Conservation (phyloP, 2,888 invertebrate species). For the Chrysolina haemoptera region DNA sequence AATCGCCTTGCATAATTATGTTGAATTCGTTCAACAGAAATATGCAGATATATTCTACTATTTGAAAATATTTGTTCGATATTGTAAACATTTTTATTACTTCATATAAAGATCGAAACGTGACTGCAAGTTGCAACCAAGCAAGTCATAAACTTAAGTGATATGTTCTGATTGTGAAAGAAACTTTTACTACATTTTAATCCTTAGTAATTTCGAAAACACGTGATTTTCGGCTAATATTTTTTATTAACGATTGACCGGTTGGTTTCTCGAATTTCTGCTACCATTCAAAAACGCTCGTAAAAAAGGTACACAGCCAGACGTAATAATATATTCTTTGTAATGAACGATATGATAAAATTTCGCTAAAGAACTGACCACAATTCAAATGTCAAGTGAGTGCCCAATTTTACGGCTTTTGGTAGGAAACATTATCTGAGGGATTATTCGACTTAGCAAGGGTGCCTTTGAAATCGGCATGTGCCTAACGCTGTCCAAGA, state of each 20-base stretch:
- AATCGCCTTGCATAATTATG: no score
- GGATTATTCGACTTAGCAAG: constrained; percentile 23
- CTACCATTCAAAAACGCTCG: constrained; percentile 40
- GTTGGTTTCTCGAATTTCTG: constrained; percentile 47
- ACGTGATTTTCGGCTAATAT: constrained; percentile 45
- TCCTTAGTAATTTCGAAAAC: constrained; percentile 47
- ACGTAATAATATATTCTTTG: constrained; percentile 44
- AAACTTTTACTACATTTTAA: constrained; percentile 49
- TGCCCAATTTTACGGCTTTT: constrained; percentile 38
- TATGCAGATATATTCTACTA: no score
- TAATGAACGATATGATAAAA: constrained; percentile 43
- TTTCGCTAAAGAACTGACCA: constrained; percentile 46
- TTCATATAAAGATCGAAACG: constrained; percentile 35
- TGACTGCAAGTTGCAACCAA: constrained; percentile 41
- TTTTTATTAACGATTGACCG: constrained; percentile 47
- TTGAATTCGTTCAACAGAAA: no score
- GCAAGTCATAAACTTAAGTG: constrained; percentile 37
- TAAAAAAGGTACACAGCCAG: constrained; percentile 46
- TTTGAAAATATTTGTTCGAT: no score
- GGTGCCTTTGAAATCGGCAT: constrained; percentile 48
- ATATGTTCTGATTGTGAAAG: constrained; percentile 29
- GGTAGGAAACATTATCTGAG: constrained; percentile 33
- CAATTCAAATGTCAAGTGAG: constrained; percentile 41
- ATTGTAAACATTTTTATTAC: not conserved
- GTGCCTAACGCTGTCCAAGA: constrained; percentile 45